These are phyloP conservation scores for Bombyx mandarina DNA, from an alignment of 1,140 invertebrate species.

Conservation along the genomic window DNA sequence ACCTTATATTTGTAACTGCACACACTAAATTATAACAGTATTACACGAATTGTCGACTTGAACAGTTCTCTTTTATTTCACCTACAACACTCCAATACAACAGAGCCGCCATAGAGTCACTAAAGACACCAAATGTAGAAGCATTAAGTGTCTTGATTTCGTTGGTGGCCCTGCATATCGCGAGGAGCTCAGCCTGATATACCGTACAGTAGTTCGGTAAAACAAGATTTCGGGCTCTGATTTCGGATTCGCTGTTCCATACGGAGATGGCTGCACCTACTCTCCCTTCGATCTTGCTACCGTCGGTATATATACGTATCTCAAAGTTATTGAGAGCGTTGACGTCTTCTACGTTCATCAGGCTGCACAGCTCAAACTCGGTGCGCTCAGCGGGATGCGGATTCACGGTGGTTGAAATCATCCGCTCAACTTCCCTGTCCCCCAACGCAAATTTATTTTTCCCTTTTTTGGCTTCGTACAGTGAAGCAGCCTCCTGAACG, in stretches of 20 bases:
- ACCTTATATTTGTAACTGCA: no score
- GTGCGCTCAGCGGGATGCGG: constrained; percentile 10
- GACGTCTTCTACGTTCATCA: constrained; percentile 3
- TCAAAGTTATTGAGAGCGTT: not conserved
- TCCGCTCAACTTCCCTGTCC: constrained; percentile 13
- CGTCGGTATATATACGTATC: constrained; percentile 13
- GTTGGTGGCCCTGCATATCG: not conserved
- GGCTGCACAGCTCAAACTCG: not conserved
- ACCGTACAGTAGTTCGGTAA: constrained; percentile 13
- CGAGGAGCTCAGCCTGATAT: constrained; percentile 16
- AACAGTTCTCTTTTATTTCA: no score
- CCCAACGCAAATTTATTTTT: not conserved
- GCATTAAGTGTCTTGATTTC: no score
- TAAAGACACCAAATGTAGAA: no score
- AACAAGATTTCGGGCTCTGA: constrained; percentile 8
- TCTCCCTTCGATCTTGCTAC: constrained; percentile 14
- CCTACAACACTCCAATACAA: no score
- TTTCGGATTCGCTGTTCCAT: constrained; percentile 5
- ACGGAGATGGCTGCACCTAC: constrained; percentile 8
- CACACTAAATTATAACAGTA: no score
- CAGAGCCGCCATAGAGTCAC: no score
- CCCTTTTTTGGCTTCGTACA: constrained; percentile 16
- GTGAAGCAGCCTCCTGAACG: constrained; percentile 13
- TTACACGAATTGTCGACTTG: no score
- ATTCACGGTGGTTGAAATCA: not conserved